These are phyloP conservation scores for Trichopoda pennipes DNA, from an alignment of 2,888 invertebrate species.

Conservation along the genomic window DNA sequence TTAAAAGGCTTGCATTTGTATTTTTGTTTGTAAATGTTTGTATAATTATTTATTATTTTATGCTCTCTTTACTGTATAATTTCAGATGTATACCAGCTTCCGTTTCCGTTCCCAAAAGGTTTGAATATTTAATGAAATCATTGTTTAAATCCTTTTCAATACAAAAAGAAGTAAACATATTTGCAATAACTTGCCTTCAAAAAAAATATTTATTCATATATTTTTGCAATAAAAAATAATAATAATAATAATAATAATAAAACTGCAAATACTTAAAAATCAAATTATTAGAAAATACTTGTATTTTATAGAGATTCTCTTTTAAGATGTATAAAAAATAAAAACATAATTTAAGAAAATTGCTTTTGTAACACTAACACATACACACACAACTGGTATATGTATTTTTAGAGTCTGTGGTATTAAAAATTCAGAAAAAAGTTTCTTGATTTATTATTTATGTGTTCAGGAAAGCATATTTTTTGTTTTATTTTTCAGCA, in stretches of 20 bases:
- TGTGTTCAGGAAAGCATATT: background rate
- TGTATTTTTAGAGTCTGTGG: conserved; percentile 9
- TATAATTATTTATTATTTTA: conserved; percentile 34
- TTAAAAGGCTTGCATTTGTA: background rate
- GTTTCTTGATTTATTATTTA: conserved; percentile 12
- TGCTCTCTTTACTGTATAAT: conserved; percentile 51
- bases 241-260: background rate
- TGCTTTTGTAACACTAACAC: conserved; percentile 2
- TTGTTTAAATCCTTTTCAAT: conserved; percentile 34
- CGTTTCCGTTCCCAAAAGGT: conserved; percentile 58
- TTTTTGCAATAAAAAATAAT: conserved; percentile 12
- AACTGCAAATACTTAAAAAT: conserved; percentile 35
- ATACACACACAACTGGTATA: background rate
- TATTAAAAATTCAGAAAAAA: conserved; percentile 2
- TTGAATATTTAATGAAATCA: conserved; percentile 59
- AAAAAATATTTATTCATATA: conserved; percentile 16
- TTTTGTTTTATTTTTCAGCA: background rate
- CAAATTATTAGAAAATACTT: conserved; percentile 23
- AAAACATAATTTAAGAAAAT: conserved; percentile 17
- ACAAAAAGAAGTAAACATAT: background rate
- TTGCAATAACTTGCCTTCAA: conserved; percentile 1
- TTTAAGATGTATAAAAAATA: background rate
- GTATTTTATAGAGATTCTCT: background rate
- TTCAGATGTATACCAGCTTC: conserved; percentile 49
- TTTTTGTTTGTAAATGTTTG: background rate